phyloP scores from a whole-genome alignment of 2,888 invertebrate species.

The Callinectes sapidus region DNA sequence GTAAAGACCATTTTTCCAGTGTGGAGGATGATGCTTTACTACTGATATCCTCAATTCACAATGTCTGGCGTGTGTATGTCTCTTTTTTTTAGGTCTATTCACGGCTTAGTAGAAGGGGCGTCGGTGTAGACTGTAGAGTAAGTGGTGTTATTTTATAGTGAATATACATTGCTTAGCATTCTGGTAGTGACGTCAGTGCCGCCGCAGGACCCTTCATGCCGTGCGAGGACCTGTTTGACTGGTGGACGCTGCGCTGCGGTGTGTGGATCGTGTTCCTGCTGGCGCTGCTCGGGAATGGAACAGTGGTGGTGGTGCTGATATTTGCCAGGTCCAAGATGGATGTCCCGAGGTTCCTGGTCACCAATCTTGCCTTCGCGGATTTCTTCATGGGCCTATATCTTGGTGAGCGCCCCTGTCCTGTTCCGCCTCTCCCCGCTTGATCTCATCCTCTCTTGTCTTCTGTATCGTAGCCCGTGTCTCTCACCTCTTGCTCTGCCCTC shows the following conservation, averaged over 20 bases:
- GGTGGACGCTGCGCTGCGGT: conserved; percentile 97
- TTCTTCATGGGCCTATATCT: conserved; percentile 98
- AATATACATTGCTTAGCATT: neutral
- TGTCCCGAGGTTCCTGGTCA: conserved; percentile 96
- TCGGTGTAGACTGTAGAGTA: conserved; percentile 21
- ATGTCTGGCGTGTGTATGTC: neutral
- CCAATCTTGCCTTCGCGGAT: conserved; percentile 97
- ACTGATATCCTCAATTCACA: neutral
- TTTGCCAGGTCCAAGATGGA: conserved; percentile 95
- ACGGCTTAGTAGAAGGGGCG: neutral
- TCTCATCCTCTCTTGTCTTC: neutral
- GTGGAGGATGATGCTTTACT: neutral
- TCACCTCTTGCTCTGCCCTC: neutral
- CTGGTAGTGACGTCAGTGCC: neutral
- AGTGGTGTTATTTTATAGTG: conserved; percentile 10
- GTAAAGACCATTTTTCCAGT: neutral
- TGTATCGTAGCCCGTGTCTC: neutral
- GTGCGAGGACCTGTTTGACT: conserved; percentile 96
- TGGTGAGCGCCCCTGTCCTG: conserved; percentile 77
- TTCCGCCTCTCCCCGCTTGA: neutral
- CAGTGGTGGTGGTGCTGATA: conserved; percentile 93
- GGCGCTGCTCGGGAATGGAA: conserved; percentile 96
- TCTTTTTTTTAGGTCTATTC: conserved; percentile 29
- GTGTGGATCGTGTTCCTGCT: conserved; percentile 98
- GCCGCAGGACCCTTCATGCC: conserved; percentile 91